Evolutionary conservation across 1,140 invertebrate genomes (phyloP), one percentile per base, ranked within the genome.

Genomic region (Caenorhabditis inopinata): DNA sequence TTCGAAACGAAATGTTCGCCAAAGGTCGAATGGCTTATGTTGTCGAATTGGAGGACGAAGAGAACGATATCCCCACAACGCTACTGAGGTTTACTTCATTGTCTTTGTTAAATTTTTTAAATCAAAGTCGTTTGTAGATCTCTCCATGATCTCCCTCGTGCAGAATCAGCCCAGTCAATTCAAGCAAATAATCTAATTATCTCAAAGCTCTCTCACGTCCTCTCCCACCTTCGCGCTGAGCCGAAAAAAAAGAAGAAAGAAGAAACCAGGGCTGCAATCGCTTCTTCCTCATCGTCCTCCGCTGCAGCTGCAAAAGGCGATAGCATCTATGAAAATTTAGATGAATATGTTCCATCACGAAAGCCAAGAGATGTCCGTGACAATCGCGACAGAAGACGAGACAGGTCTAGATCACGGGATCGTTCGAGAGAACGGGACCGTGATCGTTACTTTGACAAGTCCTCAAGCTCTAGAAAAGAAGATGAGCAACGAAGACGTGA

Each of bases 21-120:
- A 94, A 95, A 0, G 94, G 95, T 47, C 91, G 97, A 16, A 99
- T 98, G 96, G 97, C 97, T 0, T 99, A 99, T 88, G 93, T 98
- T 1, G 94, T 98, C 68, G 96, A 99, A 85, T 89, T 98, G 79
- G 88, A 89, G 38, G 96, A 98, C 87, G 95, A 95, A 7, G 94
- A 95, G 78, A 93, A 93, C 79, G 96, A 98, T 87, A 96, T 99
- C 78, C 97, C 97, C 0, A 97, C 95, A 0, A 98, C 96, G 0
- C 87, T 98, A 11, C 94, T 98, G 49, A 91, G 79, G 79, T 80
- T n/a, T n/a, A n/a, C n/a, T n/a, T n/a, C n/a, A n/a, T n/a, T n/a
- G n/a, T n/a, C n/a, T n/a, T n/a, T n/a, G n/a, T n/a, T n/a, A n/a
- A n/a, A n/a, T n/a, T n/a, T n/a, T n/a, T n/a, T n/a, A n/a, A n/a